Percentiles rank a stretch among this genome's conserved stretches.
Conservation (phyloP, 2,888 invertebrate species). For the Ametastegia equiseti region DNA sequence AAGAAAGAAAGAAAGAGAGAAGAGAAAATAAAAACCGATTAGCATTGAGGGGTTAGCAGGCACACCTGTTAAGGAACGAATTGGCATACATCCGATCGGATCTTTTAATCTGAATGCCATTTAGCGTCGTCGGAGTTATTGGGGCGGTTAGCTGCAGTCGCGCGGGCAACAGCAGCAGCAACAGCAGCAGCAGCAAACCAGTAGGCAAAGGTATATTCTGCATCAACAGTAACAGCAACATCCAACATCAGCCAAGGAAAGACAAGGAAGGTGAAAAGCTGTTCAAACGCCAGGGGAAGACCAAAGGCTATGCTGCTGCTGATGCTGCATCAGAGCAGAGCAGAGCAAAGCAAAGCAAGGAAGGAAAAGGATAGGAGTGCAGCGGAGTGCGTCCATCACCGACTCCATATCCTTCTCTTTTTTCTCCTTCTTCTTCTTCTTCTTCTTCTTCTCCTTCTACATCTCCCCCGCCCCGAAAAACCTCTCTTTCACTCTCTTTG, state of each 20-base stretch:
- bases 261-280: constrained; percentile 15
- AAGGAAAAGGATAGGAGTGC: constrained; percentile 23
- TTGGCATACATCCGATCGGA: constrained; percentile 42
- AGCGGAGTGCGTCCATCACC: constrained; percentile 70
- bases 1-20: not conserved
- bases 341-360: not conserved
- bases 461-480: constrained; percentile 52
- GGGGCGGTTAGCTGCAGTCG: constrained; percentile 61
- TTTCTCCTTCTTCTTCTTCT: constrained; percentile 50
- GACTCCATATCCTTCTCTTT: constrained; percentile 57
- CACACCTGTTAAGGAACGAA: constrained; percentile 45
- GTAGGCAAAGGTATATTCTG: too few species aligned
- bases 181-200: too few species aligned
- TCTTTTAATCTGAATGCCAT: constrained; percentile 56
- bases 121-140: constrained; percentile 59
- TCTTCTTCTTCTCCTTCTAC: constrained; percentile 48
- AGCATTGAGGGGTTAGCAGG: not conserved
- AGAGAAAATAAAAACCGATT: not conserved
- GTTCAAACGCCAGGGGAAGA: not conserved
- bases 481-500: constrained; percentile 34
- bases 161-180: not conserved
- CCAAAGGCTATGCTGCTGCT: too few species aligned
- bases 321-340: not conserved
- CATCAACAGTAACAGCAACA: too few species aligned
- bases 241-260: constrained; percentile 9